phyloP scores from a whole-genome alignment of 2,888 invertebrate genomes.

The Diaperis boleti region DNA sequence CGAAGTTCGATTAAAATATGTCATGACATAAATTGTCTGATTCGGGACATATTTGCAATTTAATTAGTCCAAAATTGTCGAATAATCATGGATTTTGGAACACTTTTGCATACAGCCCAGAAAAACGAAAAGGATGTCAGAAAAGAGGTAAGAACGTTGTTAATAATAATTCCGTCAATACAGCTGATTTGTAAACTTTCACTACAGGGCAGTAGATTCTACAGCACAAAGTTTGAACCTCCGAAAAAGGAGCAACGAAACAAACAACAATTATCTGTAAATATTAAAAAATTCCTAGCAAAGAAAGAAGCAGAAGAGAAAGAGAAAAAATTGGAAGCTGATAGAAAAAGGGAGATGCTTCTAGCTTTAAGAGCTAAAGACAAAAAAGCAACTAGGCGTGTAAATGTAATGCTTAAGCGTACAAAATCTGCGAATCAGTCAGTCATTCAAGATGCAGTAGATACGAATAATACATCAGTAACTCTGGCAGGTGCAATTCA shows the following conservation, averaged over 20 bases:
- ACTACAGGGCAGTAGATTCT: slow-evolving; percentile 73
- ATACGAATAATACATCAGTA: slow-evolving; percentile 80
- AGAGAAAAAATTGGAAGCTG: slow-evolving; percentile 73
- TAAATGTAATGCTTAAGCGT: slow-evolving; percentile 76
- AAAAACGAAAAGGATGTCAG: slow-evolving; percentile 67
- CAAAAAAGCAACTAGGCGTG: slow-evolving; percentile 64
- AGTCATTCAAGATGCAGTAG: slow-evolving; percentile 84
- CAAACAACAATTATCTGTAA: slow-evolving; percentile 76
- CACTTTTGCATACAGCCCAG: slow-evolving; percentile 72
- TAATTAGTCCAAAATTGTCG: slow-evolving; percentile 17
- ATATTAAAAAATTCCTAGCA: slow-evolving; percentile 86
- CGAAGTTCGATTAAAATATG: slow-evolving; percentile 45
- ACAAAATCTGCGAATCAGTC: slow-evolving; percentile 92
- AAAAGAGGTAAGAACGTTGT: slow-evolving; percentile 60
- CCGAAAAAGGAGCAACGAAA: slow-evolving; percentile 84
- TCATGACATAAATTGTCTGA: slow-evolving; percentile 49
- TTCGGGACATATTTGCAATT: background rate
- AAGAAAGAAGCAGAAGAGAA: slow-evolving; percentile 85
- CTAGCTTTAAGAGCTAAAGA: slow-evolving; percentile 71
- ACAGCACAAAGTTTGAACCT: slow-evolving; percentile 84
- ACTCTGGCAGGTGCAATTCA: slow-evolving; percentile 81
- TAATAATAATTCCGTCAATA: background rate
- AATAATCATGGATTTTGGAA: slow-evolving; percentile 73
- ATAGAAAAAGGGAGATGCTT: slow-evolving; percentile 75
- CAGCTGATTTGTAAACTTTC: too few relatives aligned